Evolutionary conservation across 2,888 invertebrate genomes (phyloP).

Genomic region (Trilocha varians): DNA sequence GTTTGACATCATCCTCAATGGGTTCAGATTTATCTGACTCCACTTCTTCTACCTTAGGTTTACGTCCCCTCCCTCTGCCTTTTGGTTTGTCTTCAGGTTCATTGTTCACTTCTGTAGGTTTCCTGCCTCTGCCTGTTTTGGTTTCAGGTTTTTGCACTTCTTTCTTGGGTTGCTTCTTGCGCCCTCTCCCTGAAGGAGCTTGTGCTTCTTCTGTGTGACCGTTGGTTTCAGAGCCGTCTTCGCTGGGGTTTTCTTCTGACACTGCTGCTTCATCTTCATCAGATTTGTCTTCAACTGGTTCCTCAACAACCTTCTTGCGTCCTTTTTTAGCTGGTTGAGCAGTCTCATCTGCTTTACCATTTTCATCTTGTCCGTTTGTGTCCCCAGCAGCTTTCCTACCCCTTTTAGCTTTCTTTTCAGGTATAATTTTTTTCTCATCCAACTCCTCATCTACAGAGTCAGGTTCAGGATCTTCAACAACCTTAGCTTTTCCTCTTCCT

Average conservation of each 20-base stretch:
- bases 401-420: conserved; percentile 39
- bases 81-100: conserved; percentile 42
- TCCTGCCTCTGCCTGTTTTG: conserved; percentile 37
- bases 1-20: conserved; percentile 15
- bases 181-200: conserved; percentile 32
- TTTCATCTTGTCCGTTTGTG: conserved; percentile 24
- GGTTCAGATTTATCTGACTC: conserved; percentile 35
- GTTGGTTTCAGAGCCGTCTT: conserved; percentile 36
- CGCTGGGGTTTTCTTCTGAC: conserved; percentile 31
- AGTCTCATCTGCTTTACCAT: conserved; percentile 32
- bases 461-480: conserved; percentile 24
- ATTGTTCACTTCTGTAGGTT: conserved; percentile 30
- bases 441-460: conserved; percentile 22
- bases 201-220: conserved; percentile 31
- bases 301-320: conserved; percentile 44
- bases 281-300: conserved; percentile 27
- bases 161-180: conserved; percentile 49
- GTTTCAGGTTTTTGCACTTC: conserved; percentile 34
- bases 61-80: conserved; percentile 44
- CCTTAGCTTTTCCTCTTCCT: conserved; percentile 52
- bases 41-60: conserved; percentile 40
- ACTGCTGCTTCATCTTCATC: conserved; percentile 34
- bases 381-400: conserved; percentile 42
- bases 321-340: conserved; percentile 45
- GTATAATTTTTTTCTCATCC: conserved; percentile 16